These are phyloP conservation scores for Magallana angulata DNA, from an alignment of 1,140 invertebrate genomes.

Conservation along the genomic window DNA sequence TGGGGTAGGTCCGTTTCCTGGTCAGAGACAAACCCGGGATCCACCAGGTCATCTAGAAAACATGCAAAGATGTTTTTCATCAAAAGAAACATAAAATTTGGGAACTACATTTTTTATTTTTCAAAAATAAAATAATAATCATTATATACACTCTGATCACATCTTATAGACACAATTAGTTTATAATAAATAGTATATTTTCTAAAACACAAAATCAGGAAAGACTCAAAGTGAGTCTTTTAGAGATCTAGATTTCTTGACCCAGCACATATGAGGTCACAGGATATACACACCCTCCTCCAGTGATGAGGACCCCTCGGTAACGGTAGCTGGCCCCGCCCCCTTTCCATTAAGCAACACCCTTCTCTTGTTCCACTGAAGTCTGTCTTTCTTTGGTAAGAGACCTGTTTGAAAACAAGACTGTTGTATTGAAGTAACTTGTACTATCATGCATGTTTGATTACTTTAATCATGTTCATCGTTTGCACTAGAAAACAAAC, in stretches of 20 bases:
- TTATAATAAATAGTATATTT: too few relatives aligned
- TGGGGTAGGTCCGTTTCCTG: not conserved
- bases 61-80: not conserved
- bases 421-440: not conserved
- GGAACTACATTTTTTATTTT: not conserved
- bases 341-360: not conserved
- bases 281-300: not conserved
- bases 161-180: too few relatives aligned
- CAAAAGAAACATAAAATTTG: not conserved
- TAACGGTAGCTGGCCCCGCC: not conserved
- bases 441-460: too few relatives aligned
- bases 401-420: not conserved
- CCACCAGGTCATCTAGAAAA: not conserved
- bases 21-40: not conserved
- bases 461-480: too few relatives aligned
- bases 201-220: too few relatives aligned
- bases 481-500: too few relatives aligned
- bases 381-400: not conserved
- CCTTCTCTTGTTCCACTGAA: not conserved
- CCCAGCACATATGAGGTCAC: too few relatives aligned
- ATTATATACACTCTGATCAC: too few relatives aligned
- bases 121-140: too few relatives aligned
- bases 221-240: too few relatives aligned
- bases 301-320: not conserved
- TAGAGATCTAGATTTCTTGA: too few relatives aligned